Evolutionary conservation across 1,140 invertebrate genomes (phyloP), one percentile per base, ranked within the genome.

Genomic region (Arctopsyche grandis): DNA sequence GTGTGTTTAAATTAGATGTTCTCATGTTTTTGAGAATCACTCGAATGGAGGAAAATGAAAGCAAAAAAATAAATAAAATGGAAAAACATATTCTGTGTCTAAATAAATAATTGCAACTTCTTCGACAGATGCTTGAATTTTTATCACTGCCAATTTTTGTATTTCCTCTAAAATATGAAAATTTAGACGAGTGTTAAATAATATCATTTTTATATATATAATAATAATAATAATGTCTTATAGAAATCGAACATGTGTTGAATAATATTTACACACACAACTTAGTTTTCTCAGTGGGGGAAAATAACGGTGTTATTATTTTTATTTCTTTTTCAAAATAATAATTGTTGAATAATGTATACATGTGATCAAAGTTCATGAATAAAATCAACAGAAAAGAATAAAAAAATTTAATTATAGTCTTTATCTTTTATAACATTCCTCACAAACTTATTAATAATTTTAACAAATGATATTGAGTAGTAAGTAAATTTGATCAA

Each of bases 301-400:
- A 38, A 38, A 38, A 38, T 52, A 4, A 52, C 10, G 48, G 48
- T 52, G 12, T 52, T 52, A 29, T 66, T 66, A 7, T 73, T 21
- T 46, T 38, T 73, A 29, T 4, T 26, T 73, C 10, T 75, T 56
- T 75, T 75, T 24, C 9, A 63, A 60, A 46, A 56, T 77, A 38
- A 52, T 48, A 26, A 73, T 79, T 79, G 77, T 79, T 79, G 56
- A 48, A 38, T 38, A 70, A 79, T 38, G 70, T 79, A 73, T 79
- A 73, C 52, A 79, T 79, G 77, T 79, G 77, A 79, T 79, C 69
- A 63, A 70, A 78, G 60, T 79, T 79, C 48, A 71, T 79, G 69
- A 73, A 79, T 19, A 44, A 79, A 73, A 78, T n/a, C n/a, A n/a
- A n/a, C n/a, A n/a, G n/a, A n/a, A 73, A 60, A 69, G 9, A 70